phyloP scores from a whole-genome alignment of 2,797 vertebrate genomes.

The Pantherophis alleghaniensis region DNA sequence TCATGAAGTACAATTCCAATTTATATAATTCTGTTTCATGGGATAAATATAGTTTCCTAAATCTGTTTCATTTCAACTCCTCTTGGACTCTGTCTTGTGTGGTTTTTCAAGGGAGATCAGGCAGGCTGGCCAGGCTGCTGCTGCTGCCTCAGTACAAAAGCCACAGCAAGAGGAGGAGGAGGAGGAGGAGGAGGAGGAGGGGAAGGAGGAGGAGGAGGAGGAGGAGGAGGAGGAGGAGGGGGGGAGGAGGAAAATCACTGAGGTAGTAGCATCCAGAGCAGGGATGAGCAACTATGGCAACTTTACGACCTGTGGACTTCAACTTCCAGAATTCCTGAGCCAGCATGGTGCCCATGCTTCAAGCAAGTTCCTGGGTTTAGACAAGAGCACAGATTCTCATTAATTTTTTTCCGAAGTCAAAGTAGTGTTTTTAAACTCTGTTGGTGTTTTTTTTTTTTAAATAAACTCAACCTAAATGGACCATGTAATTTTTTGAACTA shows the following conservation, averaged over 20 bases:
- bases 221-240: not conserved
- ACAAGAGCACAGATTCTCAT: slow-evolving; percentile 8
- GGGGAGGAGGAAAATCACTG: not conserved
- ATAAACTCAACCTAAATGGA: not conserved
- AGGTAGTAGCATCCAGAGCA: not conserved
- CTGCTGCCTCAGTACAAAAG: not conserved
- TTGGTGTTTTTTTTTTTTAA: not conserved
- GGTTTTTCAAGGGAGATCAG: not conserved
- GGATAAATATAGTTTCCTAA: not conserved
- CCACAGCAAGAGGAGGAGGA: not conserved
- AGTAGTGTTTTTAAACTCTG: not conserved
- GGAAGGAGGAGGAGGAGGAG: not conserved
- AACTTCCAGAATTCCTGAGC: not conserved
- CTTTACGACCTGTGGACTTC: not conserved
- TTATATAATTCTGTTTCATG: not conserved
- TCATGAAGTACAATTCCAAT: not conserved
- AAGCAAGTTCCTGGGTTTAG: slow-evolving; percentile 10
- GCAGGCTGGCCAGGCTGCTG: not conserved
- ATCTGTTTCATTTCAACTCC: not conserved
- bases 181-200: not conserved
- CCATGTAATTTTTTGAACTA: not conserved
- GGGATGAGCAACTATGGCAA: not conserved
- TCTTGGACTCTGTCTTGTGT: not conserved
- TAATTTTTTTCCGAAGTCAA: not conserved
- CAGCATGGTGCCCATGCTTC: not conserved